These are phyloP conservation scores for Petrolisthes manimaculis DNA, from an alignment of 2,888 invertebrate species.

Conservation along the genomic window DNA sequence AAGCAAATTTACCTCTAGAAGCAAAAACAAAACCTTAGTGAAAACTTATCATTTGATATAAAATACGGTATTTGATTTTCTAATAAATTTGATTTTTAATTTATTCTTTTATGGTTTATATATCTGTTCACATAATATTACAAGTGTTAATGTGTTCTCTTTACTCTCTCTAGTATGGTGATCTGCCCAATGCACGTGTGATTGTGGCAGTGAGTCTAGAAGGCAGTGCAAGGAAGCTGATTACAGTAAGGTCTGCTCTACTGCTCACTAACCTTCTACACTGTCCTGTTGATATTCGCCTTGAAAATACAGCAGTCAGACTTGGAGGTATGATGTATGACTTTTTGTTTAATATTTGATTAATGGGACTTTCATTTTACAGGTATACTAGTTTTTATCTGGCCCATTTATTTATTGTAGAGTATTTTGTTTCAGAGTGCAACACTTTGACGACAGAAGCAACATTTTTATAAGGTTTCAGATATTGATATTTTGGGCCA, in stretches of 20 bases:
- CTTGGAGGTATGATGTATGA: conserved; percentile 60
- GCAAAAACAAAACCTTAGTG: no score
- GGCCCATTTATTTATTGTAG: no score
- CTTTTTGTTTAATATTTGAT: background rate
- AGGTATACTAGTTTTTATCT: no score
- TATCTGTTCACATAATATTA: no score
- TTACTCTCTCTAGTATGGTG: conserved; percentile 52
- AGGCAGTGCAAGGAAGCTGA: conserved; percentile 93
- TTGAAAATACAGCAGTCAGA: conserved; percentile 74
- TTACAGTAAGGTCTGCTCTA: conserved; percentile 91
- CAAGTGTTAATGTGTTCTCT: background rate
- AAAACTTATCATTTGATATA: no score
- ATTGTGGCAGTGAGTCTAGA: conserved; percentile 93
- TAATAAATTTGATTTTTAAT: no score
- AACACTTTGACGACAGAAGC: no score
- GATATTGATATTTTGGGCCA: no score
- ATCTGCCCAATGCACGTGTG: conserved; percentile 78
- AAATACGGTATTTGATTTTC: no score
- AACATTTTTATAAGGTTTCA: background rate
- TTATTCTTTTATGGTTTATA: no score
- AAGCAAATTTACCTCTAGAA: no score
- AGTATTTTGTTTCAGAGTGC: no score
- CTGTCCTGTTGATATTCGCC: conserved; percentile 79
- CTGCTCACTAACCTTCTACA: conserved; percentile 83
- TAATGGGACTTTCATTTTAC: background rate